A percentile compares a stretch with the other conserved stretches of the same genome.
Evolutionary conservation across 2,113 vertebrate genomes (phyloP).

Genomic region (Hippoglossus stenolepis): DNA sequence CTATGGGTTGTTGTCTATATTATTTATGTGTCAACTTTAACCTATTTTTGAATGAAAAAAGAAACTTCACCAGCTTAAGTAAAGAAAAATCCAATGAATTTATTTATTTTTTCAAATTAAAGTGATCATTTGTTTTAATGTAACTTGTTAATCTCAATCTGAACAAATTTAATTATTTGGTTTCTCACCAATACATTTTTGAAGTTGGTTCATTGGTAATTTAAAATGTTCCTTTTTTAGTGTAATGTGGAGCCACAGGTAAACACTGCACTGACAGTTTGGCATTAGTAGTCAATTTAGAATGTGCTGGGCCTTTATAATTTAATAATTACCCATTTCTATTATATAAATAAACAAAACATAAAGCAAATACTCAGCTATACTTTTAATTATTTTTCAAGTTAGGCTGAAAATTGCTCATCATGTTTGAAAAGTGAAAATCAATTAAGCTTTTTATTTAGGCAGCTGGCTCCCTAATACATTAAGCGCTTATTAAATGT

Average conservation of each 20-base stretch:
- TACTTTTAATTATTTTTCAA: slow-evolving; percentile 43
- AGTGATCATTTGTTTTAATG: too few relatives aligned
- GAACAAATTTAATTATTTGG: too few relatives aligned
- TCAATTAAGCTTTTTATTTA: slow-evolving; percentile 59
- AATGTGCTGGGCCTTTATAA: slow-evolving; percentile 12
- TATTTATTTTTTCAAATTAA: too few relatives aligned
- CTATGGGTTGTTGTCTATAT: neutral
- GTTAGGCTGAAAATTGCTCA: slow-evolving; percentile 44
- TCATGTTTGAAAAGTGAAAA: slow-evolving; percentile 44
- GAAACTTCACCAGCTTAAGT: too few relatives aligned
- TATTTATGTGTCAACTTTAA: neutral
- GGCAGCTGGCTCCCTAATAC: slow-evolving; percentile 52
- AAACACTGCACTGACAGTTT: neutral
- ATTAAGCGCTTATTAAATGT: slow-evolving; percentile 25
- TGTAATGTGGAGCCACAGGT: too few relatives aligned
- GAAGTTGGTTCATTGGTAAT: too few relatives aligned
- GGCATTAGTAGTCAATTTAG: neutral
- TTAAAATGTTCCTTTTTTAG: too few relatives aligned
- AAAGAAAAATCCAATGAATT: too few relatives aligned
- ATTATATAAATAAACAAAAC: slow-evolving; percentile 16
- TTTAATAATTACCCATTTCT: slow-evolving; percentile 1
- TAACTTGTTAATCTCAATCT: too few relatives aligned
- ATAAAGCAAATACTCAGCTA: slow-evolving; percentile 19
- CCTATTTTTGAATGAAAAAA: neutral
- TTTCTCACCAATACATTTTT: too few relatives aligned